Percentiles rank a stretch among this genome's conserved stretches.
Conservation (phyloP, 2,888 invertebrate genomes). For the Brachynemurus nebulosus region DNA sequence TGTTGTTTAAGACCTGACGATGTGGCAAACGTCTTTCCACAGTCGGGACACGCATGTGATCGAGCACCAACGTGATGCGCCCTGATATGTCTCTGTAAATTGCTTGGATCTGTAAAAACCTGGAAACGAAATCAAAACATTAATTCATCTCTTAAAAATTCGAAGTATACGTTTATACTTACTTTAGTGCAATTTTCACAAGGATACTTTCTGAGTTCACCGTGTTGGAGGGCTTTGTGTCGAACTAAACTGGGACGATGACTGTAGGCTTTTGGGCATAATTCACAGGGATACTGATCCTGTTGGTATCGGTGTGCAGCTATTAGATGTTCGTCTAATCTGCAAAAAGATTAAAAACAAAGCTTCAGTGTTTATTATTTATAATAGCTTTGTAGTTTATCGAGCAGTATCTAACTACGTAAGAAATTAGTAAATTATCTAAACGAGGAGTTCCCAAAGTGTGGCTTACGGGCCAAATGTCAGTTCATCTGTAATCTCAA, state of each 20-base stretch:
- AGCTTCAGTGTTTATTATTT: too few species aligned
- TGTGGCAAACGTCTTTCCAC: conserved; percentile 97
- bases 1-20: conserved; percentile 98
- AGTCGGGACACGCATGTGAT: conserved; percentile 94
- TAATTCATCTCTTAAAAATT: background rate
- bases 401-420: too few species aligned
- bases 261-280: conserved; percentile 70
- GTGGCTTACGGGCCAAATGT: too few species aligned
- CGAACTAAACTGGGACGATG: conserved; percentile 67
- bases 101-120: conserved; percentile 93
- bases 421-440: too few species aligned
- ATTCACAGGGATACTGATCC: conserved; percentile 69
- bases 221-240: conserved; percentile 69
- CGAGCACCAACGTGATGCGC: conserved; percentile 91
- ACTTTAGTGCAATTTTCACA: conserved; percentile 89
- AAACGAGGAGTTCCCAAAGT: too few species aligned
- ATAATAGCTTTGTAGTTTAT: too few species aligned
- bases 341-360: conserved; percentile 34
- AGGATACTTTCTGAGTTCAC: conserved; percentile 72
- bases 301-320: conserved; percentile 63
- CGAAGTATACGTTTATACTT: too few species aligned
- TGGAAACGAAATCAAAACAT: conserved; percentile 36
- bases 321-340: conserved; percentile 72
- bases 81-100: conserved; percentile 92
- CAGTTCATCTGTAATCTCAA: too few species aligned